phyloP scores from a whole-genome alignment of 2,888 invertebrate genomes.

The Tenthredo scrophulariae region DNA sequence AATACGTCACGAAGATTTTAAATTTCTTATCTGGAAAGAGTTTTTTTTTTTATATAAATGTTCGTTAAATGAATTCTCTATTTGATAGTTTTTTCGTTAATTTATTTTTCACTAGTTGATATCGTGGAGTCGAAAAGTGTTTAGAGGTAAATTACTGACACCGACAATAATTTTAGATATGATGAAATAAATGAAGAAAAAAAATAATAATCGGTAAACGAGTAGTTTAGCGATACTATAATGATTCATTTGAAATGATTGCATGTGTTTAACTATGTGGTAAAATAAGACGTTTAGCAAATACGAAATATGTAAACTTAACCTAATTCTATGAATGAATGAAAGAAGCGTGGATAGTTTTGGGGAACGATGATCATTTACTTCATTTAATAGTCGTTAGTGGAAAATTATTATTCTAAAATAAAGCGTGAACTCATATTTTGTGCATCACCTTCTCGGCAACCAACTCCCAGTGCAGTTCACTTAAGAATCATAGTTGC shows the following conservation, averaged over 20 bases:
- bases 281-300: neutral
- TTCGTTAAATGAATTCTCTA: neutral
- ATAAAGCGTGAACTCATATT: slow-evolving; percentile 61
- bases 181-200: neutral
- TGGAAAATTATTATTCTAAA: slow-evolving; percentile 49
- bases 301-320: slow-evolving; percentile 21
- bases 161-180: neutral
- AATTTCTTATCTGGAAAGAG: neutral
- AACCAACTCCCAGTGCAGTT: slow-evolving; percentile 63
- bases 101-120: neutral
- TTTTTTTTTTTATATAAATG: neutral
- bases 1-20: neutral
- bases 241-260: neutral
- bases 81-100: neutral
- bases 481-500: slow-evolving; percentile 59
- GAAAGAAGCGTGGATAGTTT: slow-evolving; percentile 50
- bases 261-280: neutral
- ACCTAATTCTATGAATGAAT: slow-evolving; percentile 50
- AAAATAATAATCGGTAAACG: too few relatives aligned
- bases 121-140: neutral
- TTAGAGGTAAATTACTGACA: neutral
- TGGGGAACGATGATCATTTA: slow-evolving; percentile 23
- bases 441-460: slow-evolving; percentile 59
- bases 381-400: neutral
- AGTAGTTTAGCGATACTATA: neutral